Evolutionary conservation across 1,140 invertebrate genomes (phyloP).

Genomic region (Wasmannia auropunctata): DNA sequence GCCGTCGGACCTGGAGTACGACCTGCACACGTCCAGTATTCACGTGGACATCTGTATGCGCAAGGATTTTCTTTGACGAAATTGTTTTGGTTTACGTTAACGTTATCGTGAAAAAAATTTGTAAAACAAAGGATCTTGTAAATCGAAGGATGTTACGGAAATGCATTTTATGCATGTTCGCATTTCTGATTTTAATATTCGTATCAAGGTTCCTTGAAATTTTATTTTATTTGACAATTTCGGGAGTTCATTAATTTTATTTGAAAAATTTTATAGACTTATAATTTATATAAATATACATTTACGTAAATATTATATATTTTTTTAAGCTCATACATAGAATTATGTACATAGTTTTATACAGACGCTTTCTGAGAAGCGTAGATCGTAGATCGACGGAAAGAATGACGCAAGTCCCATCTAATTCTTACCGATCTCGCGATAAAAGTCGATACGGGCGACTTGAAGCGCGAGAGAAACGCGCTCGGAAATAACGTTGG

Average conservation of each 20-base stretch:
- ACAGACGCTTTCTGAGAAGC: too few species aligned
- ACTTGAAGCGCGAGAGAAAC: background rate
- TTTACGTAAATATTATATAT: too few species aligned
- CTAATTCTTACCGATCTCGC: background rate
- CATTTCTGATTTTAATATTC: background rate
- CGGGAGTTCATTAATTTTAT: too few species aligned
- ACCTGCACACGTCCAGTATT: background rate
- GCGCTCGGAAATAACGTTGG: constrained; percentile 25
- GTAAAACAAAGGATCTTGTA: background rate
- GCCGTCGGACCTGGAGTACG: background rate
- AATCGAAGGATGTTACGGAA: background rate
- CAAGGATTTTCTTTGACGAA: background rate
- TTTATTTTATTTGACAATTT: background rate
- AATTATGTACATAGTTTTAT: too few species aligned
- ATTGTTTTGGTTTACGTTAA: background rate
- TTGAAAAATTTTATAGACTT: too few species aligned
- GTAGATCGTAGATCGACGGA: background rate
- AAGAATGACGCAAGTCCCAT: background rate
- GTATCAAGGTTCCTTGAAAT: background rate
- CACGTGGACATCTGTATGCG: background rate
- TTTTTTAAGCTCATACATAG: too few species aligned
- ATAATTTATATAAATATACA: too few species aligned
- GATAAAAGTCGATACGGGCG: background rate
- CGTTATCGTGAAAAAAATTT: background rate
- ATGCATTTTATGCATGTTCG: background rate